A percentile compares a stretch with the other conserved stretches of the same genome.
Evolutionary conservation across 2,888 invertebrate genomes (phyloP).

Genomic region (Spicauda simplicius): DNA sequence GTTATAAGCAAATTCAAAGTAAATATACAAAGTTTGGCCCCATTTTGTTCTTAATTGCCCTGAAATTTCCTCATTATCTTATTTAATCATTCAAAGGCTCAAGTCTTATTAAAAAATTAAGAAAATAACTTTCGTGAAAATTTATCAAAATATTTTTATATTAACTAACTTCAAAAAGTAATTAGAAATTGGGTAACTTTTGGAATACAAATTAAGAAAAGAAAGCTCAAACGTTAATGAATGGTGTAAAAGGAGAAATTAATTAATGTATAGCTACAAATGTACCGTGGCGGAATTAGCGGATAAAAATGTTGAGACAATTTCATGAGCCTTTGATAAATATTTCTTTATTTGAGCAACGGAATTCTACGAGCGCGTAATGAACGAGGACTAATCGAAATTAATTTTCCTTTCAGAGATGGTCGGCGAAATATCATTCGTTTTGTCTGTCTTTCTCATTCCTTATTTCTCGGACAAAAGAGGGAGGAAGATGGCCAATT

Average conservation of each 20-base stretch:
- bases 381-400: constrained; percentile 14
- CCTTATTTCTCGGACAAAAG: constrained; percentile 24
- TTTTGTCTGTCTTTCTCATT: constrained; percentile 28
- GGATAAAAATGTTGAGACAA: neutral
- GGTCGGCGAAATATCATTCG: constrained; percentile 27
- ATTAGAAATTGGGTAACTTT: constrained; percentile 6
- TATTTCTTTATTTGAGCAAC: constrained; percentile 9
- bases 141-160: neutral
- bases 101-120: neutral
- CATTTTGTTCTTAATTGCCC: neutral
- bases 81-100: neutral
- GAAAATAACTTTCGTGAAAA: neutral
- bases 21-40: neutral
- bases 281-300: constrained; percentile 6
- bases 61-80: neutral
- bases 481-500: constrained; percentile 24
- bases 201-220: constrained; percentile 3
- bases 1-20: neutral
- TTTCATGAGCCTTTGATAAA: constrained; percentile 12
- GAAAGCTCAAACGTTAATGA: neutral
- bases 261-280: constrained; percentile 11
- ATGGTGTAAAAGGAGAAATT: constrained; percentile 1
- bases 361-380: neutral
- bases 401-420: constrained; percentile 29
- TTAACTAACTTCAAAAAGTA: constrained; percentile 12